A percentile compares a stretch with the other conserved stretches of the same genome.
phyloP scores from a whole-genome alignment of 2,888 invertebrate species.

The Cheilosia urbana region DNA sequence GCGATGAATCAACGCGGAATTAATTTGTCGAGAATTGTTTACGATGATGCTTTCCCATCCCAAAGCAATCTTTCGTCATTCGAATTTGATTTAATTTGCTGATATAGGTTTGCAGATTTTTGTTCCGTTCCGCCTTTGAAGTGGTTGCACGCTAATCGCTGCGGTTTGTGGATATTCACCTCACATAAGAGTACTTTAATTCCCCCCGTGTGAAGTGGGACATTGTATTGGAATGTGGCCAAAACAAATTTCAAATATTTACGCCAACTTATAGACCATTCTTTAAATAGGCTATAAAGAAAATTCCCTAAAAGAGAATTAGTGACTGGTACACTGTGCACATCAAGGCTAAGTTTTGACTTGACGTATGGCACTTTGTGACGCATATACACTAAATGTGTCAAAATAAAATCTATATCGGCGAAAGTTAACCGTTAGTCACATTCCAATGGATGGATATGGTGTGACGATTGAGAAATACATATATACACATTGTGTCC shows the following conservation, averaged over 20 bases:
- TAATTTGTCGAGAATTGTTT: constrained; percentile 9
- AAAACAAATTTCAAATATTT: constrained; percentile 64
- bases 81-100: constrained; percentile 43
- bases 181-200: constrained; percentile 28
- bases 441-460: not conserved
- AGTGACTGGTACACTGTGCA: not conserved
- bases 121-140: constrained; percentile 23
- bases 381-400: constrained; percentile 35
- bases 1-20: constrained; percentile 34
- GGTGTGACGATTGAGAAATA: not conserved
- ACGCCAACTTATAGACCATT: constrained; percentile 47
- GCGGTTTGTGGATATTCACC: constrained; percentile 23
- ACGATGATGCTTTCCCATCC: constrained; percentile 2
- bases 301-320: constrained; percentile 48
- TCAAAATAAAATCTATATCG: constrained; percentile 3
- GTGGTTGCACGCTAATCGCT: constrained; percentile 52
- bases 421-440: not conserved
- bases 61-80: constrained; percentile 57
- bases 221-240: constrained; percentile 69
- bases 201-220: constrained; percentile 56
- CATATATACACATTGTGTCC: not conserved
- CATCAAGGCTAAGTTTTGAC: constrained; percentile 6
- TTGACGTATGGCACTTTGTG: constrained; percentile 55
- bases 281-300: constrained; percentile 50
- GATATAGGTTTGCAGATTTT: constrained; percentile 42